Base-by-base conservation (phyloP, 1,140 invertebrate species). In the Drosophila virilis region DNA sequence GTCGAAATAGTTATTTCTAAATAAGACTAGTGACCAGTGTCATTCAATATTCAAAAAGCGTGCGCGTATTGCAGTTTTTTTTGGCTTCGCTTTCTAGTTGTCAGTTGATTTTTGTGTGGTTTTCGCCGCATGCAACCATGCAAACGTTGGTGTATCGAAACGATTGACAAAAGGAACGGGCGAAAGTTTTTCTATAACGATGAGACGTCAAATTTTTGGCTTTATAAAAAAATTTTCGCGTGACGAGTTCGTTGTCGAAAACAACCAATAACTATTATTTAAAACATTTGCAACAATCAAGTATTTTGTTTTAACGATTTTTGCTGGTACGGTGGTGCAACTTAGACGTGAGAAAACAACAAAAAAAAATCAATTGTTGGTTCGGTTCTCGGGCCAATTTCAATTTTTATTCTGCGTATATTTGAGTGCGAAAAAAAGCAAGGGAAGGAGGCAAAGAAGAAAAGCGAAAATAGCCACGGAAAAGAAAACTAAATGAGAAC, bases 161-260 rank as follows among this genome's bases (percentile, higher is more conserved):
- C 77, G 59, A 59, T 75, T 79, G 77, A 74, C 54, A 61, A 71
- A 74, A 72, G 77, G 74, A 76, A 84, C 80, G 80, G 80, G 80
- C 80, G 80, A 84, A 84, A 84, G 80, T 84, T 84, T 75, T 84
- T 85, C 80, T 84, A 84, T 85, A 83, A 85, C 80, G 80, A 84
- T 84, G 80, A 84, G 77, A 84, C 83, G 80, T 84, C 80, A 78
- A 84, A 84, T 84, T 84, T 83, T 84, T 85, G 77, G 77, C 40
- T 71, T 75, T 71, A 60, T 54, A 75, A 71, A 74, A 74, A 75
- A 84, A 77, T 84, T 84, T 85, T 84, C 80, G 81, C 69, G 81
- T 84, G 83, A 89, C 84, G 82, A 88, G 73, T 86, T 88, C 79
- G 83, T 89, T 82, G 84, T 88, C 54, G 80, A 89, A 89, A 88